These are phyloP conservation scores for Ornithoptera priamus DNA, from an alignment of 2,888 invertebrate species.

Conservation along the genomic window DNA sequence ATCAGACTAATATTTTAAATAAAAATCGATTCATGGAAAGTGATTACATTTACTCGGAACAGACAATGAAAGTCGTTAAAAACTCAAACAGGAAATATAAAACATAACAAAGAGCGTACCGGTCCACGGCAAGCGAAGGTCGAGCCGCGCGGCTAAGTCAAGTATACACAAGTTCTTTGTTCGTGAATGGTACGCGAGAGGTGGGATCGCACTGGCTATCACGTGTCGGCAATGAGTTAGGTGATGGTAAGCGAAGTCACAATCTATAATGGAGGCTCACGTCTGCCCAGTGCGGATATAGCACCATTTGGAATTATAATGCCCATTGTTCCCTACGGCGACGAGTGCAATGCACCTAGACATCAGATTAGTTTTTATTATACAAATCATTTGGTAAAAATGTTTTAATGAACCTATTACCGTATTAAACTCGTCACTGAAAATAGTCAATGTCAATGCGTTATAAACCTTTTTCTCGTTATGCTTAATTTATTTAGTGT, in stretches of 20 bases:
- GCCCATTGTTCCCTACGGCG: conserved; percentile 69
- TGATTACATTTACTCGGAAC: conserved; percentile 2
- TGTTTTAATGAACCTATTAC: background rate
- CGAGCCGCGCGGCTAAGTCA: background rate
- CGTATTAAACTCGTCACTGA: background rate
- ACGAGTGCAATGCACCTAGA: conserved; percentile 71
- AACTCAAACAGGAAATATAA: conserved; percentile 28
- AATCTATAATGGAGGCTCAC: conserved; percentile 42
- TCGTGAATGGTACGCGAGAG: background rate
- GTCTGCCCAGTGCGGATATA: conserved; percentile 74
- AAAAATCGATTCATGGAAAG: background rate
- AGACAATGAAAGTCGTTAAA: conserved; percentile 26
- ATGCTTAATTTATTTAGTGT: conserved; percentile 29
- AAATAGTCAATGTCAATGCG: background rate
- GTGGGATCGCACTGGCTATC: conserved; percentile 31
- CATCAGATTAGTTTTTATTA: conserved; percentile 69
- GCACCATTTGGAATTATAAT: conserved; percentile 77
- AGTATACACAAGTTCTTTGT: conserved; percentile 14
- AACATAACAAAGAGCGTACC: conserved; percentile 24
- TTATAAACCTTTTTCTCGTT: background rate
- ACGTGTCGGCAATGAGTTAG: conserved; percentile 47
- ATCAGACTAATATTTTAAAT: background rate
- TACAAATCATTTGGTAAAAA: conserved; percentile 51
- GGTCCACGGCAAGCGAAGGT: conserved; percentile 17
- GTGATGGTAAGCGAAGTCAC: conserved; percentile 34